Percentiles rank a stretch among this genome's conserved stretches.
Evolutionary conservation across 1,140 invertebrate species (phyloP).

Genomic region (Diorhabda sublineata): DNA sequence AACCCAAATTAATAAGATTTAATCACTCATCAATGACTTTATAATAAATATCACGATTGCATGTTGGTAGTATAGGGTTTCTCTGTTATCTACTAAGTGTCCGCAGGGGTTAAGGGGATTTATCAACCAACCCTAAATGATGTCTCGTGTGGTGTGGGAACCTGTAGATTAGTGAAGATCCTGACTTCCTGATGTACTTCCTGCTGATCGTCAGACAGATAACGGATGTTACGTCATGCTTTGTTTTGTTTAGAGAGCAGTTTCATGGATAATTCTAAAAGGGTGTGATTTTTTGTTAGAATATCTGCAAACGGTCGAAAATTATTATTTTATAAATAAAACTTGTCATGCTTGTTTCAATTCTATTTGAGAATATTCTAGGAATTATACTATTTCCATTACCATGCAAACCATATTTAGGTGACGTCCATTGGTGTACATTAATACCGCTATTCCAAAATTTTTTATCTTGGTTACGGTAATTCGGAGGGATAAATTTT

Average conservation of each 20-base stretch:
- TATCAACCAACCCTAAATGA: constrained; percentile 24
- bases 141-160: constrained; percentile 25
- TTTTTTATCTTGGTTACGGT: too few species aligned
- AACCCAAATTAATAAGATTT: background rate
- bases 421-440: too few species aligned
- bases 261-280: too few species aligned
- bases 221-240: constrained; percentile 32
- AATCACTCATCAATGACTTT: constrained; percentile 11
- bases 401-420: too few species aligned
- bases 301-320: too few species aligned
- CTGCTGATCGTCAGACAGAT: constrained; percentile 22
- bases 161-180: constrained; percentile 35
- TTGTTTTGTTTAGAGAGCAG: background rate
- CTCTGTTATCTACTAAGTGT: background rate
- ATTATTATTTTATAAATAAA: too few species aligned
- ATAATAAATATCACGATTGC: constrained; percentile 17
- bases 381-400: too few species aligned
- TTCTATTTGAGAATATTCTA: too few species aligned
- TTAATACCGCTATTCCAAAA: too few species aligned
- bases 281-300: too few species aligned
- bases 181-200: constrained; percentile 29
- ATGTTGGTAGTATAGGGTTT: constrained; percentile 16
- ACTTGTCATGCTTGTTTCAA: too few species aligned
- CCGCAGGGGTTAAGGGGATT: constrained; percentile 8
- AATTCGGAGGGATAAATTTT: too few species aligned